Conservation (phyloP, 2,888 invertebrate species). For the Sarcophaga caerulescens region DNA sequence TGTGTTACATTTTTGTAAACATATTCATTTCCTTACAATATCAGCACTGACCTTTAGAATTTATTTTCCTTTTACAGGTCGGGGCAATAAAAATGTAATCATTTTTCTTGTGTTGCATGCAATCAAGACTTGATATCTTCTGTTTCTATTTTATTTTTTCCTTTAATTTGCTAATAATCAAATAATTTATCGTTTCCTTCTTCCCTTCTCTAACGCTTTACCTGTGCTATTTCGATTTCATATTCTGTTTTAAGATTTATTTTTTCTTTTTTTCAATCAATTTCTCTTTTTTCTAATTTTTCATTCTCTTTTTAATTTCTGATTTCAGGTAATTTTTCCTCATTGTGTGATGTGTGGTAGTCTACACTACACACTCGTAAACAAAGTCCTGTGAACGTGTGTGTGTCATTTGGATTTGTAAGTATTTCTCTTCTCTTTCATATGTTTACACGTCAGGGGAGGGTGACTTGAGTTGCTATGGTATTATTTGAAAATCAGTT, state of each 20-base stretch:
- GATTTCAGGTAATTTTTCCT: conserved; percentile 43
- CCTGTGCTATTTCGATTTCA: too few species aligned
- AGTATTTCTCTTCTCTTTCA: neutral
- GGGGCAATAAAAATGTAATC: too few species aligned
- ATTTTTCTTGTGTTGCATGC: too few species aligned
- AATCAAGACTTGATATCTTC: too few species aligned
- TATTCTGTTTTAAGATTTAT: too few species aligned
- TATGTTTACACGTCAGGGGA: too few species aligned
- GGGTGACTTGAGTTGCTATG: neutral
- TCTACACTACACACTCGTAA: neutral
- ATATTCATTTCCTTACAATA: too few species aligned
- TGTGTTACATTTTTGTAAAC: too few species aligned
- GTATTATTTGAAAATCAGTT: neutral
- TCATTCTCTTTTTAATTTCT: neutral
- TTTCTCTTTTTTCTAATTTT: neutral
- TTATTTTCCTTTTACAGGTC: too few species aligned
- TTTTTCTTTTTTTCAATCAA: too few species aligned
- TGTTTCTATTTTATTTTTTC: neutral
- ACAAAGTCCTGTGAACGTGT: neutral
- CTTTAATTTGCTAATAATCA: neutral
- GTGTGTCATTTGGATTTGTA: conserved; percentile 9
- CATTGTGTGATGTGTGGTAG: conserved; percentile 4
- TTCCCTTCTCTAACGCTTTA: neutral
- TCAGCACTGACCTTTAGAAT: too few species aligned
- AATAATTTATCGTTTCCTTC: neutral